phyloP scores from a whole-genome alignment of 2,113 vertebrate species.

The Pycnonotus jocosus region DNA sequence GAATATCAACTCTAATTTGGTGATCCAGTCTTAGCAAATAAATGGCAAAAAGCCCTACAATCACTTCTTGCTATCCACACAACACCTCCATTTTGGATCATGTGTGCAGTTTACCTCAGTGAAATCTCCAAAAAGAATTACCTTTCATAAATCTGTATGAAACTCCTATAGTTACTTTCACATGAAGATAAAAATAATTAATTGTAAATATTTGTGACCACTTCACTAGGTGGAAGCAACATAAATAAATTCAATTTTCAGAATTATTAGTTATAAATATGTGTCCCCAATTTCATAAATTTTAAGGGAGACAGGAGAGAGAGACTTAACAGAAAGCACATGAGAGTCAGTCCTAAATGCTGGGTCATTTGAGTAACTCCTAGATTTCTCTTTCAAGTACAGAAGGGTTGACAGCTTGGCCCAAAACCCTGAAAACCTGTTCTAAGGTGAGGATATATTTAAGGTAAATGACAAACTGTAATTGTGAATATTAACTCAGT shows the following conservation, averaged over 20 bases:
- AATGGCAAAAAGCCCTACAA: background rate
- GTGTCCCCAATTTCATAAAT: background rate
- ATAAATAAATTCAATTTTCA: background rate
- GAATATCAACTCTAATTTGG: background rate
- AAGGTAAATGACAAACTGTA: background rate
- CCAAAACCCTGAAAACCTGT: background rate
- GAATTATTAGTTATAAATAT: background rate
- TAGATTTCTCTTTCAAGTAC: background rate
- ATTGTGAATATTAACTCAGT: background rate
- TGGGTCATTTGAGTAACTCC: background rate
- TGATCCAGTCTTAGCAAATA: background rate
- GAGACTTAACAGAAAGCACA: background rate
- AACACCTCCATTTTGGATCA: background rate
- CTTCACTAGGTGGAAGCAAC: background rate
- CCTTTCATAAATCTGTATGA: background rate
- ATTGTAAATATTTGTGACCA: background rate
- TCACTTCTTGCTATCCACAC: background rate
- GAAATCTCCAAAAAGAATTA: background rate
- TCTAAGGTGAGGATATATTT: background rate
- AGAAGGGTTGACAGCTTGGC: background rate
- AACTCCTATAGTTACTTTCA: background rate
- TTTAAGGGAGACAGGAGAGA: background rate
- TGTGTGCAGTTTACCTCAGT: background rate
- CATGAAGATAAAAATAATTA: background rate
- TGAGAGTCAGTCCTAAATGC: background rate